Evolutionary conservation across 2,888 invertebrate genomes (phyloP).

Genomic region (Helicoverpa assulta): DNA sequence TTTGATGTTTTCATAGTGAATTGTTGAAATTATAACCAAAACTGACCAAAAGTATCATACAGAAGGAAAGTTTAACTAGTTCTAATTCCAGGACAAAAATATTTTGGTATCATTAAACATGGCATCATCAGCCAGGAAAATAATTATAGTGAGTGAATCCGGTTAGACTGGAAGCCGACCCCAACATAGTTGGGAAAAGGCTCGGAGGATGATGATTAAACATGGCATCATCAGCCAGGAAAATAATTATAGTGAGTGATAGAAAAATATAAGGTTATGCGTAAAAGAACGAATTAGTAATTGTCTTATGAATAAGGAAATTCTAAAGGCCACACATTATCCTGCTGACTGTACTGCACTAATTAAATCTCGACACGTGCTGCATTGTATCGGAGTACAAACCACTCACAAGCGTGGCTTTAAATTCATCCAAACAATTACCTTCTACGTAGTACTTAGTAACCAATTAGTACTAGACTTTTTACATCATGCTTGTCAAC

Average conservation of each 20-base stretch:
- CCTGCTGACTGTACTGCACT: not conserved
- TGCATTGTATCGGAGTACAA: not conserved
- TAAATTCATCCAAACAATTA: not conserved
- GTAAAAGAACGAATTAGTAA: not conserved
- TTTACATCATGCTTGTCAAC: not conserved
- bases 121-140: too few relatives aligned
- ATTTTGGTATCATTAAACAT: too few relatives aligned
- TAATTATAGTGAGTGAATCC: not conserved
- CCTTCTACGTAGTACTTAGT: not conserved
- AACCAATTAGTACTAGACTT: conserved; percentile 15
- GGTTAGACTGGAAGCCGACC: too few relatives aligned
- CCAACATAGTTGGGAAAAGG: too few relatives aligned
- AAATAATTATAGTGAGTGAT: not conserved
- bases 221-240: too few relatives aligned
- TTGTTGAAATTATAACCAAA: too few relatives aligned
- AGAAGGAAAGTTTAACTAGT: too few relatives aligned
- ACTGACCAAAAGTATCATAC: too few relatives aligned
- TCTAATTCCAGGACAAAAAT: too few relatives aligned
- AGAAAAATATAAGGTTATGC: not conserved
- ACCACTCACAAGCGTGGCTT: not conserved
- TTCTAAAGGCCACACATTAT: not conserved
- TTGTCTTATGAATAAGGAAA: not conserved
- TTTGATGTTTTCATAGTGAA: too few relatives aligned
- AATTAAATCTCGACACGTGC: conserved; percentile 21
- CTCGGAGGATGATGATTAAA: too few relatives aligned